Conservation (phyloP, 2,113 vertebrate genomes). For the Illadopsis cleaveri region DNA sequence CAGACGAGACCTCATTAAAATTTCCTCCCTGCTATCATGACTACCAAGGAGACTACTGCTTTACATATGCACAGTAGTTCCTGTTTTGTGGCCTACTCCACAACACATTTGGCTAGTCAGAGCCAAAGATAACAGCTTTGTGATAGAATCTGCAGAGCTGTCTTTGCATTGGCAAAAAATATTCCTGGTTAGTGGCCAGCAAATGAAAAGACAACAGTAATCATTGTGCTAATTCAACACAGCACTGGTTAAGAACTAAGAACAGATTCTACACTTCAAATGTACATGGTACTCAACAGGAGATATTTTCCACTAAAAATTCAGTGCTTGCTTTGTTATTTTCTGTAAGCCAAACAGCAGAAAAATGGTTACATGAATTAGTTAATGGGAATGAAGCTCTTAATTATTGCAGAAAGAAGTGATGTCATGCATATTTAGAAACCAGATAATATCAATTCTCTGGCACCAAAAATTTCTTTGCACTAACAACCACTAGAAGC, state of each 20-base stretch:
- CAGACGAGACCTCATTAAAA: background rate
- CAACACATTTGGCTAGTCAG: background rate
- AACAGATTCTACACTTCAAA: background rate
- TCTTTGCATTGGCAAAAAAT: background rate
- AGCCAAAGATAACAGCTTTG: background rate
- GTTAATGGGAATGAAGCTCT: background rate
- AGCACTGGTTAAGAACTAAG: background rate
- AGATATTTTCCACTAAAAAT: background rate
- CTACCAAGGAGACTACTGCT: background rate
- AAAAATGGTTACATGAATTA: background rate
- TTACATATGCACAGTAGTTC: background rate
- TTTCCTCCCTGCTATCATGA: background rate
- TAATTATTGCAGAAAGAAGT: background rate
- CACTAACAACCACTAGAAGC: background rate
- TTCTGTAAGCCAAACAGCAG: background rate
- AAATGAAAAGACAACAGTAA: background rate
- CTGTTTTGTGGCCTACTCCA: background rate
- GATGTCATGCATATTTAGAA: background rate
- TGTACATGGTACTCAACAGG: background rate
- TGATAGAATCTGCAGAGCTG: background rate
- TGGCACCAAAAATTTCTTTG: background rate
- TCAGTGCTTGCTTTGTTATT: background rate
- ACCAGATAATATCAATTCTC: background rate
- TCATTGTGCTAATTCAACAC: background rate
- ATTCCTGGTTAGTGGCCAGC: background rate